Base-by-base conservation (phyloP, 2,113 vertebrate species). In the Rhinopomastus cyanomelas region DNA sequence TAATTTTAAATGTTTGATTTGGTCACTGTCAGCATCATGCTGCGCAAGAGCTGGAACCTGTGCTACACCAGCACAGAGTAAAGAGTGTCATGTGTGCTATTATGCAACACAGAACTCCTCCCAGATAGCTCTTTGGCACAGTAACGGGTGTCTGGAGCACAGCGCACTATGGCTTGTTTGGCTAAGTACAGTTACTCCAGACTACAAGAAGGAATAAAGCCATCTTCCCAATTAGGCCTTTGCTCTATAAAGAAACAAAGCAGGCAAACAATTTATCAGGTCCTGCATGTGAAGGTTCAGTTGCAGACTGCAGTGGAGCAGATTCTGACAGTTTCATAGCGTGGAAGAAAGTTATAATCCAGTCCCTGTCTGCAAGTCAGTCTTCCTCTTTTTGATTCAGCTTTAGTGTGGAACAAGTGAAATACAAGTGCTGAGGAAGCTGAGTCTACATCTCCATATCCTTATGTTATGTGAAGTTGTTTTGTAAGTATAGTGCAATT, bases 391-490 rank as follows among this genome's bases (percentile, higher is more conserved):
- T 92, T 74, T 37, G 52, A 89, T 82, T 76, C 17, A 48, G 27
- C 17, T 42, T 81, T 27, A 98, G 96, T 75, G 68, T 96, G 22
- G 97, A 98, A 67, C 97, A 98, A 75, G 97, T 97, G 73, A 97
- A 95, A 91, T 97, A 32, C 96, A 97, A 96, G 97, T 96, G 0
- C 95, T 98, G 90, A 97, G 97, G 77, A 96, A 92, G 57, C 96
- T 97, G 78, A 97, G 94, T 67, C 97, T 93, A 5, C 97, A 98
- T 90, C 97, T 96, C 27, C 95, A 97, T 96, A 96, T 97, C 64
- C 90, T 98, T n/a, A 95, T 42, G 16, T 74, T 98, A 86, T 96
- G 97, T 62, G 89, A 97, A 85, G 91, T 98, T 84, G 46, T 97
- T 76, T 96, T 97, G 96, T 97, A 91, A 97, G 94, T 96, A 92